Percentiles rank a stretch among this genome's conserved stretches.
phyloP scores from a whole-genome alignment of 2,888 invertebrate species.

The Tillus elongatus region DNA sequence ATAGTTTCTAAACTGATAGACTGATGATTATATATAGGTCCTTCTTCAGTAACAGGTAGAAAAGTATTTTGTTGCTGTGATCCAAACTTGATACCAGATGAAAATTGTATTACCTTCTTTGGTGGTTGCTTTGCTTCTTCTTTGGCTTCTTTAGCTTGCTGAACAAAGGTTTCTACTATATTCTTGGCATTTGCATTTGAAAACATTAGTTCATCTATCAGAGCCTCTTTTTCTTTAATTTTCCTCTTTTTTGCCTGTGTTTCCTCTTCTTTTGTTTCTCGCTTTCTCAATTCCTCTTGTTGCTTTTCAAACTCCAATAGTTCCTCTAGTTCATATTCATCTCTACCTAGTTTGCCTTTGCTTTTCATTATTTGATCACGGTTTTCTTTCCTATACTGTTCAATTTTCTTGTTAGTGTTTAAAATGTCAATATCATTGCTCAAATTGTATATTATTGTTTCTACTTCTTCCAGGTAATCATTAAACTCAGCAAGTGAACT shows the following conservation, averaged over 20 bases:
- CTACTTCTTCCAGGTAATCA: constrained; percentile 93
- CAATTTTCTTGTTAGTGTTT: constrained; percentile 81
- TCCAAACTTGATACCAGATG: constrained; percentile 77
- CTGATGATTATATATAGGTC: constrained; percentile 64
- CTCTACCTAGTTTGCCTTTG: constrained; percentile 65
- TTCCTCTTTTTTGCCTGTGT: constrained; percentile 69
- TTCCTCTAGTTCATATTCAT: constrained; percentile 81
- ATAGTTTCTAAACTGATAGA: constrained; percentile 51
- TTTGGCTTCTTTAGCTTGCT: constrained; percentile 57
- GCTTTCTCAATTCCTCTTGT: constrained; percentile 62
- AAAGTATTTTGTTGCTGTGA: constrained; percentile 51
- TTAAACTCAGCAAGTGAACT: constrained; percentile 74
- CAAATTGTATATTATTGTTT: constrained; percentile 83
- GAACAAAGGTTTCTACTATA: constrained; percentile 74
- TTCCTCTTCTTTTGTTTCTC: constrained; percentile 61
- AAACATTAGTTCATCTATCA: constrained; percentile 93
- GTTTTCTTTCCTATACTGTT: constrained; percentile 85
- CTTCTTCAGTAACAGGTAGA: constrained; percentile 64
- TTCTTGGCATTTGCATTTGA: constrained; percentile 83
- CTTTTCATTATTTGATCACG: constrained; percentile 74
- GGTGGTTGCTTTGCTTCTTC: constrained; percentile 45
- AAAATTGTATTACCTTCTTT: constrained; percentile 62
- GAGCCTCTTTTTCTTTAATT: constrained; percentile 76
- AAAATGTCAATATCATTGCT: constrained; percentile 82
- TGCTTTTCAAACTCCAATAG: constrained; percentile 73